A percentile compares a stretch with the other conserved stretches of the same genome.
Conservation (phyloP, 2,113 vertebrate genomes). For the Meles meles region DNA sequence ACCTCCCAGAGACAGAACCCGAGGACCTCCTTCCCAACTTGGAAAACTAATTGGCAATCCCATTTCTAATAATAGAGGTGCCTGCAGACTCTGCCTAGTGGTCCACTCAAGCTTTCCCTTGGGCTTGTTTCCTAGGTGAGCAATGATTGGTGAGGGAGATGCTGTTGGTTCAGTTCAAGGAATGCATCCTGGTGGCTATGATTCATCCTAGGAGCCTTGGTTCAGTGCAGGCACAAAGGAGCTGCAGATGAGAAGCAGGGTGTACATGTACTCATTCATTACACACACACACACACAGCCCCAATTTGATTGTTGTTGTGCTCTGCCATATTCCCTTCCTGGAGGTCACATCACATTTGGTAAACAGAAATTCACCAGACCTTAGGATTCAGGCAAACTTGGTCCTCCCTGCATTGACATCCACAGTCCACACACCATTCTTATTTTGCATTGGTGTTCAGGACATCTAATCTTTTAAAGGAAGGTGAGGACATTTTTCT, state of each 20-base stretch:
- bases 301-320: not conserved
- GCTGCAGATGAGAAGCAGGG: not conserved
- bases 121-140: slow-evolving; percentile 8
- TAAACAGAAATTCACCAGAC: not conserved
- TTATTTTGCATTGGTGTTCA: not conserved
- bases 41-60: not conserved
- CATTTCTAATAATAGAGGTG: not conserved
- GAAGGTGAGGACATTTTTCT: not conserved
- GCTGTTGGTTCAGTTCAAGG: slow-evolving; percentile 10
- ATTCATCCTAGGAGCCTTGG: not conserved
- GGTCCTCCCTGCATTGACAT: not conserved
- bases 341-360: not conserved
- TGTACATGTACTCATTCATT: not conserved
- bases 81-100: not conserved
- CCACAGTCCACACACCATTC: not conserved
- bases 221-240: slow-evolving; percentile 12
- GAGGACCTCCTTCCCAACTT: not conserved
- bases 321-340: not conserved
- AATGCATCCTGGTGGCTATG: not conserved
- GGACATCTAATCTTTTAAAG: not conserved
- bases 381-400: not conserved
- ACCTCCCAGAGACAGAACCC: not conserved
- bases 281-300: not conserved
- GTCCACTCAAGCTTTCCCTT: not conserved
- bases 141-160: not conserved